Base-by-base conservation (phyloP, 1,140 invertebrate species). In the Lanistes nyassanus region DNA sequence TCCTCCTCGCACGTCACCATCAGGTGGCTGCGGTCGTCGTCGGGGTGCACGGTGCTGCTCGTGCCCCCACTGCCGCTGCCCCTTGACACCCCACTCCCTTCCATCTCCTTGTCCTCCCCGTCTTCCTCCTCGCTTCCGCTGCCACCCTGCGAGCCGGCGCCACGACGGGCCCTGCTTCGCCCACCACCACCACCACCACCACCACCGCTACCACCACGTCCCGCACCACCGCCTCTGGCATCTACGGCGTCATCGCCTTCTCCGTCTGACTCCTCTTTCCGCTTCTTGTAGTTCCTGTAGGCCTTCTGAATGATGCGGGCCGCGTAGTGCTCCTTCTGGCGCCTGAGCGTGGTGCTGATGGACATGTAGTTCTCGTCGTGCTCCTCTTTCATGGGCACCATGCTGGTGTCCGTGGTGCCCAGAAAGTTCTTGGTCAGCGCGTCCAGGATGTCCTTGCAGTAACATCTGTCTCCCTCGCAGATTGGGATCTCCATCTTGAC, bases 401-500 rank as follows among this genome's bases (percentile, higher is more conserved):
- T 78, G 47, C 75, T 79, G 9, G 79, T 75, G 62, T 84, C 85
- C 39, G 80, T 58, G 26, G 98, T 99, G 70, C 97, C 97, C 88
- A 99, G 97, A 92, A 98, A 99, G 92, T 98, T 96, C 83, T 91
- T 92, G 29, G 91, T 92, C 74, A 99, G 92, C 42, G 97, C 97
- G 90, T 99, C 97, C 83, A 99, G 92, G 84, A 99, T 98, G 91
- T 99, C 97, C 81, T 98, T 95, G 90, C 97, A 99, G 91, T 96
- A 98, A 92, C 98, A 96, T 90, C 95, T 92, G 90, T 99, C 97
- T 60, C 94, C 95, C 90, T 97, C 96, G 91, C 97, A 99, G 87
- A 99, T 99, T 68, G 97, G 95, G 88, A 99, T 98, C 90, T 99
- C 97, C 95, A 99, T 97, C 82, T 95, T 96, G 87, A 98, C 96